phyloP scores from a whole-genome alignment of 2,113 vertebrate genomes.

The Myrmecophaga tridactyla region DNA sequence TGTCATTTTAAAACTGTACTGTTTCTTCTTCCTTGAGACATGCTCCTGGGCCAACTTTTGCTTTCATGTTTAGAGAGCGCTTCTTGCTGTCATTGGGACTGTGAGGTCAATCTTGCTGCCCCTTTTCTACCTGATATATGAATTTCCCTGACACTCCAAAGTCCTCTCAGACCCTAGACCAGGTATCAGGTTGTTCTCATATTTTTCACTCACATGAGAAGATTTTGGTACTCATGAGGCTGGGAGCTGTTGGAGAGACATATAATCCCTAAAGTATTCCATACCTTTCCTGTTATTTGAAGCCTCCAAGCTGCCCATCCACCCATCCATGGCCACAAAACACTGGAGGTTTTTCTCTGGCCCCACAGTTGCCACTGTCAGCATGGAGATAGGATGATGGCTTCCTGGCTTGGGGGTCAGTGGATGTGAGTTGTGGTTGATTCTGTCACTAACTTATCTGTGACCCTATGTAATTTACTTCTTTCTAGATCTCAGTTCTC shows the following conservation, averaged over 20 bases:
- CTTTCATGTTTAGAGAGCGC: background rate
- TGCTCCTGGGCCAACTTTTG: background rate
- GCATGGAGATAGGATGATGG: background rate
- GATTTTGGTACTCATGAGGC: background rate
- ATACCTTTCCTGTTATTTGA: background rate
- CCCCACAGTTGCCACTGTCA: background rate
- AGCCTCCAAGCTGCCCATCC: background rate
- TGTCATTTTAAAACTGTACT: background rate
- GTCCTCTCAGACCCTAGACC: background rate
- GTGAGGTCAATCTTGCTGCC: background rate
- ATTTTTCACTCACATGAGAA: background rate
- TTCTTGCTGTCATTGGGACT: background rate
- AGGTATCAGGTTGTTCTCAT: background rate
- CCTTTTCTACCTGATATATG: background rate
- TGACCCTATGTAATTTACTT: background rate
- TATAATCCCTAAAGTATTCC: background rate
- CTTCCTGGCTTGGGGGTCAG: background rate
- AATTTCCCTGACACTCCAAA: background rate
- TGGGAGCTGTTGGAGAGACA: background rate
- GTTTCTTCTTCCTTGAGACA: background rate
- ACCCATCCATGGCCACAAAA: background rate
- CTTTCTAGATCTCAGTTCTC: conserved; percentile 2
- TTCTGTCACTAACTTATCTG: background rate
- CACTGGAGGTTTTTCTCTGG: background rate
- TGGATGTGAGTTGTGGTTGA: background rate